Percentiles rank a stretch among this genome's conserved stretches.
phyloP scores from a whole-genome alignment of 2,797 vertebrate genomes.

The Adelosebastes latens region DNA sequence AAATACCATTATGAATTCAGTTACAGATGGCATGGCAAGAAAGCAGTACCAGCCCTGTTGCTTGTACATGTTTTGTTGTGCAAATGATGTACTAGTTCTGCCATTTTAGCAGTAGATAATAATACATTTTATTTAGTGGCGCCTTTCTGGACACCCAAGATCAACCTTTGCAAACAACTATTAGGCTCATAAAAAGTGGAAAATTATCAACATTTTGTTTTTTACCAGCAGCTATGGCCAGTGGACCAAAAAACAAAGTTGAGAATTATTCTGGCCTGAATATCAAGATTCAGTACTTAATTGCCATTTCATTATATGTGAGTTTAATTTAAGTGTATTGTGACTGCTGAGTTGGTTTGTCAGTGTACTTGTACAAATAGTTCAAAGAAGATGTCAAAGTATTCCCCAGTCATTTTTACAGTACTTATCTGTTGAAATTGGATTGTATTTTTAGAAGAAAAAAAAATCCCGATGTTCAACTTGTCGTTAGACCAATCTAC shows the following conservation, averaged over 20 bases:
- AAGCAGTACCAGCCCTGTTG: neutral
- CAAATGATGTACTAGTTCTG: neutral
- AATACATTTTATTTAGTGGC: no score
- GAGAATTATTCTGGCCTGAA: neutral
- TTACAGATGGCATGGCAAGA: no score
- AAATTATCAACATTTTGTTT: slow-evolving; percentile 7
- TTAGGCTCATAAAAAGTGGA: neutral
- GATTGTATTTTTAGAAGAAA: slow-evolving; percentile 5
- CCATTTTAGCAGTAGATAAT: neutral
- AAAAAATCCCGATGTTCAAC: neutral
- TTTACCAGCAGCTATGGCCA: slow-evolving; percentile 50
- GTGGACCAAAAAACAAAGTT: slow-evolving; percentile 30
- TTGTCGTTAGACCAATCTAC: neutral
- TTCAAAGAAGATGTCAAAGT: slow-evolving; percentile 21
- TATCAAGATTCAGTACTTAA: neutral
- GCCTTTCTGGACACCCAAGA: no score
- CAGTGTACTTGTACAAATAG: slow-evolving; percentile 11
- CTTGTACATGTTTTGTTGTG: neutral
- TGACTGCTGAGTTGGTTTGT: slow-evolving; percentile 33
- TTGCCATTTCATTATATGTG: slow-evolving; percentile 17
- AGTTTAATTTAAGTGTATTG: slow-evolving; percentile 22
- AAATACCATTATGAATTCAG: neutral
- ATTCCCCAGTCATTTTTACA: neutral
- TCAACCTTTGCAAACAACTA: neutral
- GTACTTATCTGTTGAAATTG: neutral